These are phyloP conservation scores for Coregonus suidteri DNA, from an alignment of 2,797 vertebrate genomes.

Conservation along the genomic window DNA sequence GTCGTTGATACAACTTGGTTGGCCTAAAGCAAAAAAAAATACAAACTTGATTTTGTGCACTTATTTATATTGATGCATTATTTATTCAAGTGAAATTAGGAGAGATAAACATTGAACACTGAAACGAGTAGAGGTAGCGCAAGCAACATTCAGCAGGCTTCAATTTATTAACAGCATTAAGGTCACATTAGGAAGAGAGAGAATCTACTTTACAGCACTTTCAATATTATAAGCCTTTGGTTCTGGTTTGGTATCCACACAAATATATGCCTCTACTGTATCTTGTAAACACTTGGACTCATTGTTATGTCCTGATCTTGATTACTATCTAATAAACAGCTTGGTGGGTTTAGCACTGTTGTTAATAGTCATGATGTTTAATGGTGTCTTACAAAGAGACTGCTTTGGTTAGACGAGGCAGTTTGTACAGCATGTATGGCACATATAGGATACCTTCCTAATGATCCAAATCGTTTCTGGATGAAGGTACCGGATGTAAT, in stretches of 20 bases:
- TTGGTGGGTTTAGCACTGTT: slow-evolving; percentile 71
- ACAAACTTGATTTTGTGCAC: slow-evolving; percentile 53
- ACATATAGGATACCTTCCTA: slow-evolving; percentile 22
- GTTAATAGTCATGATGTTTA: slow-evolving; percentile 68
- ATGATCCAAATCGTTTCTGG: slow-evolving; percentile 68
- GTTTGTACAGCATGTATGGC: slow-evolving; percentile 22
- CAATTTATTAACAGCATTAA: slow-evolving; percentile 68
- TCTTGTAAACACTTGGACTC: slow-evolving; percentile 52
- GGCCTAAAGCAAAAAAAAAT: slow-evolving; percentile 43
- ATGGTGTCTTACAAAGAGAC: slow-evolving; percentile 64
- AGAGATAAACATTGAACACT: slow-evolving; percentile 50
- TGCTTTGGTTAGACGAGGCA: slow-evolving; percentile 68
- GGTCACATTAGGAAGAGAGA: slow-evolving; percentile 45
- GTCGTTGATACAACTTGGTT: slow-evolving; percentile 64
- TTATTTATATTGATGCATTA: slow-evolving; percentile 60
- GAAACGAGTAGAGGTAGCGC: slow-evolving; percentile 49
- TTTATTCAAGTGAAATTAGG: slow-evolving; percentile 54
- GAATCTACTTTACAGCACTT: slow-evolving; percentile 53
- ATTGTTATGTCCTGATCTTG: slow-evolving; percentile 53
- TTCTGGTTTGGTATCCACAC: slow-evolving; percentile 37
- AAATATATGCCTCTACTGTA: slow-evolving; percentile 48
- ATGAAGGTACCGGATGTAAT: slow-evolving; percentile 75
- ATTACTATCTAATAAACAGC: slow-evolving; percentile 62
- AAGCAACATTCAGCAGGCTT: slow-evolving; percentile 48
- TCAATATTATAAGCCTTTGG: slow-evolving; percentile 31